Evolutionary conservation across 2,888 invertebrate genomes (phyloP).

Genomic region (Neelides folsomi): DNA sequence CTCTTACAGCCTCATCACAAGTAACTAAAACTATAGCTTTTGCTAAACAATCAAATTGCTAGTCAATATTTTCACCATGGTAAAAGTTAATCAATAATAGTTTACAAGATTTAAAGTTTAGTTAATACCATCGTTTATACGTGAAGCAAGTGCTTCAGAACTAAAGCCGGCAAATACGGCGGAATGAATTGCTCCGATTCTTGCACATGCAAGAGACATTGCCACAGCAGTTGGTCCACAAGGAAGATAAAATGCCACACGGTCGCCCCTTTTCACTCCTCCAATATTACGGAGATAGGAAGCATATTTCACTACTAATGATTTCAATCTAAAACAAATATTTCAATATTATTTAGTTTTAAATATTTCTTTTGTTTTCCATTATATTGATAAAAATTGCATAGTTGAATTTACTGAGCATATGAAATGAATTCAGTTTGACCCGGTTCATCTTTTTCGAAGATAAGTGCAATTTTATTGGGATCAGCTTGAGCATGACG

Average conservation of each 20-base stretch:
- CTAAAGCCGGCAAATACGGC: slow-evolving; percentile 45
- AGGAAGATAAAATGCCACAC: slow-evolving; percentile 42
- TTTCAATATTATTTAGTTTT: too few relatives aligned
- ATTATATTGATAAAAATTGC: too few relatives aligned
- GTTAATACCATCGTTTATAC: slow-evolving; percentile 38
- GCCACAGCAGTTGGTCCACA: slow-evolving; percentile 40
- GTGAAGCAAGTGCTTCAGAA: slow-evolving; percentile 39
- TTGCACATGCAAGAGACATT: slow-evolving; percentile 41
- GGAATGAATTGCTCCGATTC: slow-evolving; percentile 43
- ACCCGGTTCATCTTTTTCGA: slow-evolving; percentile 42
- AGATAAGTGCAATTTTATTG: slow-evolving; percentile 38
- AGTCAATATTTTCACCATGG: neutral
- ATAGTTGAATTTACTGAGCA: slow-evolving; percentile 4
- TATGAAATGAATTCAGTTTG: slow-evolving; percentile 36
- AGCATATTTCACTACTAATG: slow-evolving; percentile 23
- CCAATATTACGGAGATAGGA: slow-evolving; percentile 23
- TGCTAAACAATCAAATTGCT: slow-evolving; percentile 35
- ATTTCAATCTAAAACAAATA: slow-evolving; percentile 4
- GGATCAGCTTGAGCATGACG: slow-evolving; percentile 24
- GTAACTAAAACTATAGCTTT: slow-evolving; percentile 40
- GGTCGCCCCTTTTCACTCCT: slow-evolving; percentile 39
- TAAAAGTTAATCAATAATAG: too few relatives aligned
- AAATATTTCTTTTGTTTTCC: too few relatives aligned
- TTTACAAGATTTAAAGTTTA: neutral
- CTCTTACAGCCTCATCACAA: slow-evolving; percentile 40